Conservation (phyloP, 2,888 invertebrate genomes). For the Sarcophaga subvicina region DNA sequence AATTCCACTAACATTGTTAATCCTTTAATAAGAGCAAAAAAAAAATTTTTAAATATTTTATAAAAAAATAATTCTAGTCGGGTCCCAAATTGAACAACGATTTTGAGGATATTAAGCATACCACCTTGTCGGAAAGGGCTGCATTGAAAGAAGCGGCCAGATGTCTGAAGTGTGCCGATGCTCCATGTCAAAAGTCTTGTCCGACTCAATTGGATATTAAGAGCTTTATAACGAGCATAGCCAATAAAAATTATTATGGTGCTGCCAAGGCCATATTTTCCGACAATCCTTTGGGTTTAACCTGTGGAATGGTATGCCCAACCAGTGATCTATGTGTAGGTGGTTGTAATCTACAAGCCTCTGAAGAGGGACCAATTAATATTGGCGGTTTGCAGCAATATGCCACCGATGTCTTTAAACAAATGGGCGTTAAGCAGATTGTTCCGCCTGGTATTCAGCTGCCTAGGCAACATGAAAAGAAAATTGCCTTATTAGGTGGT, state of each 20-base stretch:
- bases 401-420: conserved; percentile 97
- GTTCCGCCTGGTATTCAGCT: conserved; percentile 87
- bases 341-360: conserved; percentile 97
- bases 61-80: conserved; percentile 74
- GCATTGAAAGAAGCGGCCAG: conserved; percentile 94
- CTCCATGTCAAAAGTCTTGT: conserved; percentile 99
- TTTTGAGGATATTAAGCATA: conserved; percentile 98
- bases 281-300: conserved; percentile 97
- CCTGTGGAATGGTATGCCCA: conserved; percentile 99
- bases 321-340: conserved; percentile 99
- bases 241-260: conserved; percentile 99
- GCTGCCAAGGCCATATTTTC: conserved; percentile 97
- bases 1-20: no score
- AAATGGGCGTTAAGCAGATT: conserved; percentile 95
- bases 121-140: conserved; percentile 97
- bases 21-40: background rate
- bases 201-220: conserved; percentile 99
- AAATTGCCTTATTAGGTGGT: conserved; percentile 94
- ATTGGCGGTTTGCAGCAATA: conserved; percentile 99
- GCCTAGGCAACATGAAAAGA: conserved; percentile 81
- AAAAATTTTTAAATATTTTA: no score
- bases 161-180: conserved; percentile 96
- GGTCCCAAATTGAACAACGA: conserved; percentile 90
- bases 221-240: conserved; percentile 97
- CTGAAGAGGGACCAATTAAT: conserved; percentile 98